These are phyloP conservation scores for Calephelis nemesis DNA, from an alignment of 1,140 invertebrate genomes.

Conservation along the genomic window DNA sequence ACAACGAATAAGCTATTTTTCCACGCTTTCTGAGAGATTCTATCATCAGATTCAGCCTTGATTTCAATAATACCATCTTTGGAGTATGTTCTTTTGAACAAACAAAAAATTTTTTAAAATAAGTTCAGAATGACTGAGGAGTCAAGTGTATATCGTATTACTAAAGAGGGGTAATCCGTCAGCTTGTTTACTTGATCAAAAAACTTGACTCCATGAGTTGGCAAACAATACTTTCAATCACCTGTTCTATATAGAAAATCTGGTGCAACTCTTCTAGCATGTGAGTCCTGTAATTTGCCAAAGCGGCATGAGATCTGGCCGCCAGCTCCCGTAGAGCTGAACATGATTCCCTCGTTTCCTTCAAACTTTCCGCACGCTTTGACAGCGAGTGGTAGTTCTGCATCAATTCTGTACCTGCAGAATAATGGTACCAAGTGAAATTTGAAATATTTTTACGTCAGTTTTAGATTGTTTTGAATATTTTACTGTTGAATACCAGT, in stretches of 20 bases:
- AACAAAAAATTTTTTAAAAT: too few species aligned
- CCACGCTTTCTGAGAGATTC: too few species aligned
- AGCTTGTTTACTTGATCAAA: too few species aligned
- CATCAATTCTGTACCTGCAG: conserved; percentile 69
- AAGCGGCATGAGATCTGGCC: conserved; percentile 46
- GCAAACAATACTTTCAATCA: conserved; percentile 17
- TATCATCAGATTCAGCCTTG: too few species aligned
- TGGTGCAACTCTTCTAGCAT: conserved; percentile 53
- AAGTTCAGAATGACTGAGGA: too few species aligned
- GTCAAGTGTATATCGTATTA: too few species aligned
- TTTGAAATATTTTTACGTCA: background rate
- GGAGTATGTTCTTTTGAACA: too few species aligned
- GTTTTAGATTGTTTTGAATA: background rate
- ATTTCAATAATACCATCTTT: too few species aligned
- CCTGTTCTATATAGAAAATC: conserved; percentile 66
- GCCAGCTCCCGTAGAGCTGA: conserved; percentile 55
- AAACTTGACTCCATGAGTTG: too few species aligned
- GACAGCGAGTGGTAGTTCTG: conserved; percentile 68
- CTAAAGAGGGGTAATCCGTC: too few species aligned
- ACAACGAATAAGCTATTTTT: too few species aligned
- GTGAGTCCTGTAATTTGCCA: conserved; percentile 44
- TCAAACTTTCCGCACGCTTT: conserved; percentile 50
- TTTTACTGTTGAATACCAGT: background rate
- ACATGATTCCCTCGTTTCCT: conserved; percentile 55
- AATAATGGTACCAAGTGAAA: conserved; percentile 1